Base-by-base conservation (phyloP, 2,113 vertebrate species). In the Zosterops pallidus region DNA sequence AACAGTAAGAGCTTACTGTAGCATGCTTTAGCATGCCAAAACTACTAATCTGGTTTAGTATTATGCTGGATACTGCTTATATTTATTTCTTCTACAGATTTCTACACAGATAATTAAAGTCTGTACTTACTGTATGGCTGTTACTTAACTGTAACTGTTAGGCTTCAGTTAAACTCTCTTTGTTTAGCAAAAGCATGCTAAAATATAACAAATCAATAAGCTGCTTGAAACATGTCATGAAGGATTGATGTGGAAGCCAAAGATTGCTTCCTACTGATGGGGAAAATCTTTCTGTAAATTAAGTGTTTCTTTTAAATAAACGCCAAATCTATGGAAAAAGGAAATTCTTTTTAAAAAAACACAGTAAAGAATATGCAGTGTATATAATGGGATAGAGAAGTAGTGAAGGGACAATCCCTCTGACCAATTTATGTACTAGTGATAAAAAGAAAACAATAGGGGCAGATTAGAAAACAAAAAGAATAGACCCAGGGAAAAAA, bases 71-170 rank as follows among this genome's bases (percentile, higher is more conserved):
- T 85, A 85, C 74, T 96, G 74, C 72, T 94, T 69, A 6, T 56
- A 47, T 94, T 96, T 56, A 42, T 94, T 97, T 96, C 74, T 97
- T 91, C 57, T 59, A 87, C 76, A 94, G 47, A 92, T 96, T 91
- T 95, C 92, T 94, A 60, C 71, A 98, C 94, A 96, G 95, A 96
- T 97, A 97, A 97, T 97, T 97, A 96, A 98, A 97, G 84, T 92
- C 87, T 89, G 55, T 90, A 85, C 55, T 94, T 95, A 96, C 76
- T 74, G 52, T 70, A 89, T 53, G 65, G 63, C 52, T 95, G 50
- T 92, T 86, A 89, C 80, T 90, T 93, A 95, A 89, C 90, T 88
- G 59, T 63, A 94, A 78, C 76, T 75, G 81, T 83, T 41, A 92
- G 69, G 55, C 14, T 81, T 88, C 46, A 92, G 79, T 86, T 62